Evolutionary conservation across 2,113 vertebrate species (phyloP).

Genomic region (Phalacrocorax aristotelis): DNA sequence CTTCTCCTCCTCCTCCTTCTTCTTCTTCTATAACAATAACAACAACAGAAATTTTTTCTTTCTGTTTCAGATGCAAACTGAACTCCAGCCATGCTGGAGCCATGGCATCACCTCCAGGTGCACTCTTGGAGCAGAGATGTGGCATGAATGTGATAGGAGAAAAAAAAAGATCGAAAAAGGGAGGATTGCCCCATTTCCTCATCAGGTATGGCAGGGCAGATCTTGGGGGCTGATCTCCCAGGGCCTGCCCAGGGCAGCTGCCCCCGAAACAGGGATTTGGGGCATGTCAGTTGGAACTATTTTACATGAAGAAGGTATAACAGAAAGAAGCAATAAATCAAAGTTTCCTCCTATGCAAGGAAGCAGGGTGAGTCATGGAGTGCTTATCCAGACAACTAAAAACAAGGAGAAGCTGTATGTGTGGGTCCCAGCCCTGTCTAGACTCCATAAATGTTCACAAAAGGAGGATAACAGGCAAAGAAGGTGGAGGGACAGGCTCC

Average conservation of each 20-base stretch:
- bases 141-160: accelerated
- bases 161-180: background rate
- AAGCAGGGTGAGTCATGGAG: background rate
- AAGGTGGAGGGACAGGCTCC: background rate
- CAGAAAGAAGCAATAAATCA: background rate
- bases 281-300: background rate
- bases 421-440: background rate
- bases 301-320: background rate
- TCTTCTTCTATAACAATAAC: no score
- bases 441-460: background rate
- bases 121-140: background rate
- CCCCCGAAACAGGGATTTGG: background rate
- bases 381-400: background rate
- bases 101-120: background rate
- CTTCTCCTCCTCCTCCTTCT: background rate
- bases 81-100: background rate
- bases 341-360: background rate
- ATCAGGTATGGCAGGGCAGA: background rate
- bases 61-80: background rate
- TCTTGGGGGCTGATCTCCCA: accelerated
- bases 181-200: background rate
- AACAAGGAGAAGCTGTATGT: background rate
- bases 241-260: background rate
- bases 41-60: background rate
- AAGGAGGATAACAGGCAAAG: background rate